Evolutionary conservation across 2,888 invertebrate species (phyloP).

Genomic region (Tinea semifulvella): DNA sequence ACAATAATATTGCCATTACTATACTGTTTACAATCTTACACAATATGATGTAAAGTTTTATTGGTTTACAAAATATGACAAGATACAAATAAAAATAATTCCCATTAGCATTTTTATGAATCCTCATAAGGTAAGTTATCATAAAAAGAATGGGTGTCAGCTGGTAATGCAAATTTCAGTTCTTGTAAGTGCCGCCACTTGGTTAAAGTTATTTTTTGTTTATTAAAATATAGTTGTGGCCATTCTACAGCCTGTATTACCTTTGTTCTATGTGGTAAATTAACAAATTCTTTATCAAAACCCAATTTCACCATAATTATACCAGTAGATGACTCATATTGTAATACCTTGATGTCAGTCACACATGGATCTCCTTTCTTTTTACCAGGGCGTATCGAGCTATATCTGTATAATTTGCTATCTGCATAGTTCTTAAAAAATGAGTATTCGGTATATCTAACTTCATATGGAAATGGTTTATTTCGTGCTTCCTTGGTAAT

Average conservation of each 20-base stretch:
- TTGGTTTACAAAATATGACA: not conserved
- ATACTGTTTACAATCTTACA: slow-evolving; percentile 4
- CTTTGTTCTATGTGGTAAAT: slow-evolving; percentile 10
- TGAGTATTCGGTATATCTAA: slow-evolving; percentile 14
- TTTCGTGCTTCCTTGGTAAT: slow-evolving; percentile 19
- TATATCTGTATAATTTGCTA: slow-evolving; percentile 6
- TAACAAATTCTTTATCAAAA: slow-evolving; percentile 11
- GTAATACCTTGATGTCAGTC: slow-evolving; percentile 5
- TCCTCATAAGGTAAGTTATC: slow-evolving; percentile 28
- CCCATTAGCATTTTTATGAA: not conserved
- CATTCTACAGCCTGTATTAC: slow-evolving; percentile 9
- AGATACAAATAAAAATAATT: not conserved
- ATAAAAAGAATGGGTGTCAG: slow-evolving; percentile 18
- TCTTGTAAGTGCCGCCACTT: slow-evolving; percentile 14
- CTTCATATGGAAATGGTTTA: slow-evolving; percentile 19
- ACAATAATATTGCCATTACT: not conserved
- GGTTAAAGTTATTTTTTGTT: slow-evolving; percentile 13
- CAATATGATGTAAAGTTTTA: not conserved
- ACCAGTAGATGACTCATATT: slow-evolving; percentile 1
- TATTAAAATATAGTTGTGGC: slow-evolving; percentile 6
- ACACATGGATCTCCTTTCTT: slow-evolving; percentile 14
- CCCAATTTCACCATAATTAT: slow-evolving; percentile 9
- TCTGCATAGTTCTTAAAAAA: slow-evolving; percentile 16
- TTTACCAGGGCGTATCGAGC: slow-evolving; percentile 12
- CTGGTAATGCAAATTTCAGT: slow-evolving; percentile 13